These are phyloP conservation scores for Phocoena phocoena DNA, from an alignment of 2,113 vertebrate species.

Conservation along the genomic window DNA sequence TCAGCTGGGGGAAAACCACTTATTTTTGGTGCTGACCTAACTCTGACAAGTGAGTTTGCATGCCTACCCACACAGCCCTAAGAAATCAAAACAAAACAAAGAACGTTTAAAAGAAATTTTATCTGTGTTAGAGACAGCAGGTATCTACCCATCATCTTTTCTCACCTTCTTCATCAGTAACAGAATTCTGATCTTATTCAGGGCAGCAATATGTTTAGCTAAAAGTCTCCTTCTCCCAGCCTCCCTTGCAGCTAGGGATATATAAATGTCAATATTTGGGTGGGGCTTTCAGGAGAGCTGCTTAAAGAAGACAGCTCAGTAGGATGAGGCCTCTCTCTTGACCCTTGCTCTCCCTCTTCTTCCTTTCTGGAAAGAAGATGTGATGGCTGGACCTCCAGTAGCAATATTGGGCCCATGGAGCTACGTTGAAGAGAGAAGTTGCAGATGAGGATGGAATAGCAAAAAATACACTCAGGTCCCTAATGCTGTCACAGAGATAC, in stretches of 20 bases:
- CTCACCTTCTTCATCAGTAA: background rate
- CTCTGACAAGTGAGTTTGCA: background rate
- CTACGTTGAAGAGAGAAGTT: background rate
- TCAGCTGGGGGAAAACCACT: background rate
- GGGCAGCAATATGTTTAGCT: background rate
- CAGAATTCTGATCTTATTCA: background rate
- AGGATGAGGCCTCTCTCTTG: background rate
- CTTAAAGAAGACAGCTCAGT: background rate
- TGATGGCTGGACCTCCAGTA: background rate
- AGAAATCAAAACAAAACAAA: background rate
- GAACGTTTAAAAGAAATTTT: background rate
- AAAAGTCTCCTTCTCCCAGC: background rate
- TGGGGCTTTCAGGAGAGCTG: background rate
- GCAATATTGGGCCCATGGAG: background rate
- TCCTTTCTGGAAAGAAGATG: slow-evolving; percentile 13
- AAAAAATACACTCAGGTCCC: background rate
- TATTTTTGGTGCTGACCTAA: background rate
- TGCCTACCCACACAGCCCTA: background rate
- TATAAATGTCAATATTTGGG: background rate
- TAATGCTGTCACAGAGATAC: background rate
- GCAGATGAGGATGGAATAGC: background rate
- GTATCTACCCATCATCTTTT: background rate
- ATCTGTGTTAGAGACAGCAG: background rate
- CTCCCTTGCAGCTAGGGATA: background rate
- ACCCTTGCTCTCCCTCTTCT: background rate